These are phyloP conservation scores for Yponomeuta cagnagella DNA, from an alignment of 2,888 invertebrate genomes.

Conservation along the genomic window DNA sequence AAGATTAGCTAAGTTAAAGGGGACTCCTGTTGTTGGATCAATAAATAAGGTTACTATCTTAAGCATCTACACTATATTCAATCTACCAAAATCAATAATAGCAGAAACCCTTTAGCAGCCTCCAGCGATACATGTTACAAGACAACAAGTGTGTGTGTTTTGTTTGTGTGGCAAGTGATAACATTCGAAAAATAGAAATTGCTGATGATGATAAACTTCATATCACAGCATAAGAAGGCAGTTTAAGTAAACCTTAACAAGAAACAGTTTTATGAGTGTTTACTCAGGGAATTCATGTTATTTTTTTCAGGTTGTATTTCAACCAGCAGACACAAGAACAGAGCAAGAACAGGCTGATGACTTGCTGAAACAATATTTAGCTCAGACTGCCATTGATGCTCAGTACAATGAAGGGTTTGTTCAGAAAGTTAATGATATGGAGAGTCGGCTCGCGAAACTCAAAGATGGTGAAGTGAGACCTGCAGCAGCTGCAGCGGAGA, in stretches of 20 bases:
- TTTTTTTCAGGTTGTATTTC: slow-evolving; percentile 1
- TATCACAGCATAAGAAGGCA: too few species aligned
- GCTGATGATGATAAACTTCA: too few species aligned
- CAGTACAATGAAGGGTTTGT: slow-evolving; percentile 57
- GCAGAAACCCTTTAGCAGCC: too few species aligned
- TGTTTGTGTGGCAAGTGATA: too few species aligned
- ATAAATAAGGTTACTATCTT: background rate
- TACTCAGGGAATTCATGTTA: background rate
- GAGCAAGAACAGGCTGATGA: slow-evolving; percentile 84
- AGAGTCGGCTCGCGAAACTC: slow-evolving; percentile 47
- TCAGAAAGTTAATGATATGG: slow-evolving; percentile 48
- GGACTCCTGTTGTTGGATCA: slow-evolving; percentile 46
- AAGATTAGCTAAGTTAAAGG: slow-evolving; percentile 81
- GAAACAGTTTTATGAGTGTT: too few species aligned
- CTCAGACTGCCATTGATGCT: slow-evolving; percentile 65
- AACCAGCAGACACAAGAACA: slow-evolving; percentile 77
- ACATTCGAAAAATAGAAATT: too few species aligned
- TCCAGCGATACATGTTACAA: too few species aligned
- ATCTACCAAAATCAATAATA: too few species aligned
- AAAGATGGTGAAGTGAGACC: slow-evolving; percentile 30
- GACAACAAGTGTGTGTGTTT: too few species aligned
- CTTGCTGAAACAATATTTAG: slow-evolving; percentile 77
- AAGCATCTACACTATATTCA: background rate
- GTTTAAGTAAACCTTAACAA: too few species aligned
- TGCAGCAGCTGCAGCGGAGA: slow-evolving; percentile 19